These are phyloP conservation scores for Zeugodacus cucurbitae DNA, from an alignment of 1,140 invertebrate genomes.

Conservation along the genomic window DNA sequence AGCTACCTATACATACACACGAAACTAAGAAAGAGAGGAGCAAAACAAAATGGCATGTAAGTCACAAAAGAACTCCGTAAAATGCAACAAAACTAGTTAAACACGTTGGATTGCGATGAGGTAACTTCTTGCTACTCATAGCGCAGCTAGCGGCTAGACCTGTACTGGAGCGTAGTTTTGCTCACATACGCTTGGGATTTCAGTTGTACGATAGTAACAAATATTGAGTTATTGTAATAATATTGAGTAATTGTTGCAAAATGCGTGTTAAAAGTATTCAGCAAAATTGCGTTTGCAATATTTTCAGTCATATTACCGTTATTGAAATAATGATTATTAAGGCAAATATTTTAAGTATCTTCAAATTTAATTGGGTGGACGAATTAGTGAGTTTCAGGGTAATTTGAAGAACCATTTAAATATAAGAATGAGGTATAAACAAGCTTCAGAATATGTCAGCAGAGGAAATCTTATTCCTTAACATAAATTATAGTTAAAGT, in stretches of 20 bases:
- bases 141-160: background rate
- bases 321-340: no score
- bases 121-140: slow-evolving; percentile 10
- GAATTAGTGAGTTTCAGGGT: no score
- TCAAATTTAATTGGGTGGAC: no score
- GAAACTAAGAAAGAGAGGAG: slow-evolving; percentile 17
- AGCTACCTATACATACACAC: background rate
- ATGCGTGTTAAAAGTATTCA: background rate
- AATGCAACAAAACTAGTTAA: slow-evolving; percentile 9
- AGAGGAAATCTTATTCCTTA: no score
- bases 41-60: slow-evolving; percentile 39
- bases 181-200: background rate
- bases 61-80: slow-evolving; percentile 38
- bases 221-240: background rate
- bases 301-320: no score
- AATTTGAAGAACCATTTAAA: no score
- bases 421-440: no score
- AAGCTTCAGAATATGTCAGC: no score
- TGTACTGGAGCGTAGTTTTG: background rate
- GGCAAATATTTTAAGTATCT: no score
- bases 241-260: background rate
- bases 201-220: background rate
- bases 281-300: no score
- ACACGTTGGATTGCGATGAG: slow-evolving; percentile 5
- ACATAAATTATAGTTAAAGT: no score